phyloP scores from a whole-genome alignment of 2,113 vertebrate species.

The Mobula hypostoma region DNA sequence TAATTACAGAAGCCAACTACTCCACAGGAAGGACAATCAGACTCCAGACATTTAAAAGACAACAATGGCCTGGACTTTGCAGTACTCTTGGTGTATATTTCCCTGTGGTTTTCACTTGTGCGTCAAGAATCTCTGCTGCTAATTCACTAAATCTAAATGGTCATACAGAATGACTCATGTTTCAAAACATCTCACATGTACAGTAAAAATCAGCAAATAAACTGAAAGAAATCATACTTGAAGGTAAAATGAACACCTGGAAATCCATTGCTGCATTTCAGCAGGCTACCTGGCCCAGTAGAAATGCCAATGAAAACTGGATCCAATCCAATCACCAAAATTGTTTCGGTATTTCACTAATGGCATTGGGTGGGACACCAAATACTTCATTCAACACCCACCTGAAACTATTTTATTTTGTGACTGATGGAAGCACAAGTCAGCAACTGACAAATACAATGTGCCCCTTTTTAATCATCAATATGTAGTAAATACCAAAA shows the following conservation, averaged over 20 bases:
- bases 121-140: background rate
- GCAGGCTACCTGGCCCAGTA: too few relatives aligned
- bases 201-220: background rate
- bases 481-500: background rate
- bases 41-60: background rate
- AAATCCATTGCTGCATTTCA: too few relatives aligned
- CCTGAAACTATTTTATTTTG: background rate
- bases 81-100: background rate
- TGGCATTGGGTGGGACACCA: background rate
- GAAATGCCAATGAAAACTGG: background rate
- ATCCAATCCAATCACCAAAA: background rate
- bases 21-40: too few relatives aligned
- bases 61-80: background rate
- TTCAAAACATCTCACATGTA: background rate
- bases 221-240: background rate
- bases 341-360: background rate
- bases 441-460: background rate
- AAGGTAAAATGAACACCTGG: too few relatives aligned
- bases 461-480: background rate
- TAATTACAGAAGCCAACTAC: too few relatives aligned
- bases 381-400: background rate
- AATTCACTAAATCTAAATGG: background rate
- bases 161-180: background rate
- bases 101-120: background rate
- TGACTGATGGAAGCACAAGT: background rate